phyloP scores from a whole-genome alignment of 2,888 invertebrate species.

The Amblyjoppa fuscipennis region DNA sequence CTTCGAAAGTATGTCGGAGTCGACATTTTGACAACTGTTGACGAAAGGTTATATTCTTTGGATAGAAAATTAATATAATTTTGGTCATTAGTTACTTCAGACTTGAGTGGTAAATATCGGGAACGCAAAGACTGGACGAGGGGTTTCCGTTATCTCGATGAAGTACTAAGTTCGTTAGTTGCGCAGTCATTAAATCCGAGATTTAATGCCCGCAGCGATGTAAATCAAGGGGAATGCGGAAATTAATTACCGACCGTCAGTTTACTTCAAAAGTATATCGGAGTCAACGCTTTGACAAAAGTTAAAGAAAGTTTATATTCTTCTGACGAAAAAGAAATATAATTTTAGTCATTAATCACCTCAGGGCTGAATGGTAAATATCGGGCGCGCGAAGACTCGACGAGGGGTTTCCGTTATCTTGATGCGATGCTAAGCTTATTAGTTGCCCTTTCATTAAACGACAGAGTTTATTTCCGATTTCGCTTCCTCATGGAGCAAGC shows the following conservation, averaged over 20 bases:
- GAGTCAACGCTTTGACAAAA: conserved; percentile 33
- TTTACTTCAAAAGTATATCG: conserved; percentile 36
- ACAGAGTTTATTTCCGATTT: neutral
- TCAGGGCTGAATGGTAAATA: conserved; percentile 1
- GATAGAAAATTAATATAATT: conserved; percentile 10
- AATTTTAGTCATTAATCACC: conserved; percentile 31
- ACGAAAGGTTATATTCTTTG: conserved; percentile 11
- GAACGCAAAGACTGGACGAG: neutral
- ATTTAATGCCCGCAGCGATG: conserved; percentile 29
- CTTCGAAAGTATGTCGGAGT: conserved; percentile 38
- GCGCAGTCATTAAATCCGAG: neutral
- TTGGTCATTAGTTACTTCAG: conserved; percentile 25
- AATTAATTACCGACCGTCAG: conserved; percentile 39
- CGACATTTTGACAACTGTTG: conserved; percentile 33
- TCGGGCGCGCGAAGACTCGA: neutral
- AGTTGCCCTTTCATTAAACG: no score
- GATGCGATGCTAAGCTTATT: no score
- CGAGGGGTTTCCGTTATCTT: no score
- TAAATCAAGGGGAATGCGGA: conserved; percentile 46
- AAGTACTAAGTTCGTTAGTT: neutral
- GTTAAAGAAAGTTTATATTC: conserved; percentile 13
- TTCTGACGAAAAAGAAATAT: neutral
- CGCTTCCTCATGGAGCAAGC: no score
- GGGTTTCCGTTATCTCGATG: neutral
- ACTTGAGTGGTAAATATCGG: neutral